Base-by-base conservation (phyloP, 2,888 invertebrate genomes). In the Morpho deidamia region DNA sequence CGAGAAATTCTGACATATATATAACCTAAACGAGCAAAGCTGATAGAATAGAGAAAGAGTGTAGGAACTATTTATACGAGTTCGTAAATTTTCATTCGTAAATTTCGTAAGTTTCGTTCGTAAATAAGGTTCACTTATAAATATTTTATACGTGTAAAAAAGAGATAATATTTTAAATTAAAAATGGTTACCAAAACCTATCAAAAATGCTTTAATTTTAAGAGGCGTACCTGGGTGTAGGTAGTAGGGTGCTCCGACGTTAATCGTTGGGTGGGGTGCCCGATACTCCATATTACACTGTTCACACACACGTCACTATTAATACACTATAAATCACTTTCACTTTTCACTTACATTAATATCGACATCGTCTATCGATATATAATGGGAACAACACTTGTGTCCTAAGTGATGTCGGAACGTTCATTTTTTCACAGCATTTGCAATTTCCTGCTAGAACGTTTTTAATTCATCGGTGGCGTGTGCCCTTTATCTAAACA, bases 261-360 rank as follows among this genome's bases (percentile, higher is more conserved):
- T 81, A 74, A 78, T 73, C 70, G 76, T 69, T 56, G 89, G 86
- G 66, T 80, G 78, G 37, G 88, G 87, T 56, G 83, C 83, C 42
- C 90, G 81, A 69, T 88, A 89, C 68, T 90, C 90, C 90, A 90
- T 89, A 62, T 66, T 64, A 66, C 72, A 74, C 74, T 69, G 67
- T 67, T 61, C 69, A 67, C 63, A 56, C 57, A 61, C 64, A 66
- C 72, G 67, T 60, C 70, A 70, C 65, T 44, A 54, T 51, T 56
- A 10, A 42, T 37, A 56, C 53, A 46, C 39, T 8, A 14, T 37
- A 4, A 1, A 42, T 42, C 35, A 41, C 42, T 14, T 42, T n/a
- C 42, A 23, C 14, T 8, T 4, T 33, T 14, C 42, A 9, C 9
- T 23, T 23, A 35, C n/a, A 40, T 11, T 11, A 35, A 38, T n/a